Evolutionary conservation across 2,888 invertebrate genomes (phyloP).

Genomic region (Andrena bucephala): DNA sequence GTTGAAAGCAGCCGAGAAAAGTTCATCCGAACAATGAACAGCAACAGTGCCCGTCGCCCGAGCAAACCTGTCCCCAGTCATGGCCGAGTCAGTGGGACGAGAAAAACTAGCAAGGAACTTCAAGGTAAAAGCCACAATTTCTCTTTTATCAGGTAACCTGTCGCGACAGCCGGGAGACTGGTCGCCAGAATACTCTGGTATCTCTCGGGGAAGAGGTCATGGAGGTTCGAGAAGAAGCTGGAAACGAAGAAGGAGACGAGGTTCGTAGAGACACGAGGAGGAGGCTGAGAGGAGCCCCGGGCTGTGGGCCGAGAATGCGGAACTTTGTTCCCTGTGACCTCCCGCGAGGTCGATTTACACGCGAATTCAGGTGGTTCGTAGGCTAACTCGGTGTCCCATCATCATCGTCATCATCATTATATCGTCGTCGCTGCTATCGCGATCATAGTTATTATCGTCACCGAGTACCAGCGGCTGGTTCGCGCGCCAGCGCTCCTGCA

Average conservation of each 20-base stretch:
- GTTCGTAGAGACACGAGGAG: conserved; percentile 64
- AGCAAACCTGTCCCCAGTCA: conserved; percentile 3
- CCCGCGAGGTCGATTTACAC: conserved; percentile 72
- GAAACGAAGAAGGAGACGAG: conserved; percentile 48
- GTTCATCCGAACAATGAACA: conserved; percentile 15
- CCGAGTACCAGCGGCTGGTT: conserved; percentile 23
- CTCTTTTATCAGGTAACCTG: conserved; percentile 46
- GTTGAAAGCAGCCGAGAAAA: not conserved
- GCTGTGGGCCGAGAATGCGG: conserved; percentile 85
- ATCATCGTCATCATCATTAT: conserved; percentile 33
- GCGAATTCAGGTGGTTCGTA: conserved; percentile 70
- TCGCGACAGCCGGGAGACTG: conserved; percentile 18
- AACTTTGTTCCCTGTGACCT: conserved; percentile 75
- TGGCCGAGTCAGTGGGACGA: not conserved
- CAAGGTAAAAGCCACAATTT: conserved; percentile 40
- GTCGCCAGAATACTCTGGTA: conserved; percentile 30
- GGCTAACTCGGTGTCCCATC: conserved; percentile 27
- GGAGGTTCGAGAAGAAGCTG: conserved; percentile 53
- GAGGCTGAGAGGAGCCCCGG: conserved; percentile 77
- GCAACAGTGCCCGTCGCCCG: not conserved
- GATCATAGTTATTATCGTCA: conserved; percentile 25
- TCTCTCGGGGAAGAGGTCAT: conserved; percentile 43
- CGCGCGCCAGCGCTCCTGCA: conserved; percentile 24
- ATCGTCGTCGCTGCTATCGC: conserved; percentile 17
- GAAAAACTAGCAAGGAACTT: conserved; percentile 14